Base-by-base conservation (phyloP, 2,888 invertebrate species). In the Xestia c-nigrum region DNA sequence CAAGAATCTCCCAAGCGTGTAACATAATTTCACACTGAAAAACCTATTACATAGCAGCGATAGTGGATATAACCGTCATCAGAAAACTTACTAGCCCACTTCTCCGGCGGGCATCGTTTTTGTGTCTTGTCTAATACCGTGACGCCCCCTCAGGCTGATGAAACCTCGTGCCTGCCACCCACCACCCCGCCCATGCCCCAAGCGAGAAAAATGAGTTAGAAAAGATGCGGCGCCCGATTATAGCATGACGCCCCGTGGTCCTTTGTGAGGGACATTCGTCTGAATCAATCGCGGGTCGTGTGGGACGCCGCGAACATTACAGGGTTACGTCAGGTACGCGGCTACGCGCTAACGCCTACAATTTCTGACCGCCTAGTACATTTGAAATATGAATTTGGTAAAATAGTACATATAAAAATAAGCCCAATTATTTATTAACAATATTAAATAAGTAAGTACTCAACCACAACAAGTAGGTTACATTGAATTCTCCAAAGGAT, bases 161-260 rank as follows among this genome's bases (percentile, higher is more conserved):
- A 95, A 93, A 91, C 94, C 91, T 85, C 89, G 87, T 80, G 85
- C 85, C 84, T 78, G 81, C 83, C 85, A 81, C 88, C 87, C 88
- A 79, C 85, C 87, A 85, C 89, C 91, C 89, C 86, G 84, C 89
- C 83, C 86, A 86, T 91, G 90, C 95, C 94, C 93, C 93, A 89
- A 93, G 94, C 95, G 95, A 97, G 97, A 96, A 97, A 97, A 97
- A 97, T 97, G 97, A 96, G 96, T 96, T 96, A 96, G 96, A 95
- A 96, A 96, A 97, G 96, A 97, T 96, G 96, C 95, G 96, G 94
- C 93, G 92, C 91, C 92, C 96, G 96, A 96, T 96, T 96, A 96
- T 96, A 93, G 94, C 94, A 94, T 94, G 94, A 93, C 94, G 93
- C 92, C 90, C 89, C 85, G 90, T 87, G 92, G 90, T 90, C 94